These are phyloP conservation scores for Scolopax mira DNA, from an alignment of 2,113 vertebrate genomes.

Conservation along the genomic window DNA sequence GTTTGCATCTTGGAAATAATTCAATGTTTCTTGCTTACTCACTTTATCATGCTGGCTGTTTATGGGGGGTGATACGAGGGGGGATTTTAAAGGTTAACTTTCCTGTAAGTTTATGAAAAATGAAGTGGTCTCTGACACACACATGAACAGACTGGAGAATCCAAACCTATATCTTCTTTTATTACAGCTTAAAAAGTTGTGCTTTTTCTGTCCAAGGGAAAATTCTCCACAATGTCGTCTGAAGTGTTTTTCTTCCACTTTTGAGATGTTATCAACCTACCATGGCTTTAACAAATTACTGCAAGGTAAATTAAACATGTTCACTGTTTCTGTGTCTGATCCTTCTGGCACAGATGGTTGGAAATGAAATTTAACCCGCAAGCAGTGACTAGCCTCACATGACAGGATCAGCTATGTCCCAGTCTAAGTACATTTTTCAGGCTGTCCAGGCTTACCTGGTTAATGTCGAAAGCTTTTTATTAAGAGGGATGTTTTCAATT, in stretches of 20 bases:
- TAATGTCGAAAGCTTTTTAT: background rate
- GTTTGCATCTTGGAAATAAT: background rate
- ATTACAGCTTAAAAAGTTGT: background rate
- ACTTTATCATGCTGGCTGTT: background rate
- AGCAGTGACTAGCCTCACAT: no score
- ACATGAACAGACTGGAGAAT: background rate
- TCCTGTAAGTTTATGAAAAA: background rate
- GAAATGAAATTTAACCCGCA: background rate
- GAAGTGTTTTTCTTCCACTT: background rate
- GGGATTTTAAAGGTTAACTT: background rate
- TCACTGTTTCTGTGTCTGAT: background rate
- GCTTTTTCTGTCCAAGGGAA: background rate
- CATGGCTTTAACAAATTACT: background rate
- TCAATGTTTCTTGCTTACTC: background rate
- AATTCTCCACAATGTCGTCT: background rate
- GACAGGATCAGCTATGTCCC: background rate
- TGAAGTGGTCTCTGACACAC: background rate
- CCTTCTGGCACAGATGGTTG: background rate
- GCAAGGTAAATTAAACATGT: background rate
- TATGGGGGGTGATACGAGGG: accelerated
- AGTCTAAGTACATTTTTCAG: background rate
- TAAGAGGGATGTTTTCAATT: background rate
- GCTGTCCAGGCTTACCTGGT: background rate
- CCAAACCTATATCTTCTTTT: background rate
- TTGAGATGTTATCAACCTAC: background rate